phyloP scores from a whole-genome alignment of 2,888 invertebrate species.

The Miltochrista miniata region DNA sequence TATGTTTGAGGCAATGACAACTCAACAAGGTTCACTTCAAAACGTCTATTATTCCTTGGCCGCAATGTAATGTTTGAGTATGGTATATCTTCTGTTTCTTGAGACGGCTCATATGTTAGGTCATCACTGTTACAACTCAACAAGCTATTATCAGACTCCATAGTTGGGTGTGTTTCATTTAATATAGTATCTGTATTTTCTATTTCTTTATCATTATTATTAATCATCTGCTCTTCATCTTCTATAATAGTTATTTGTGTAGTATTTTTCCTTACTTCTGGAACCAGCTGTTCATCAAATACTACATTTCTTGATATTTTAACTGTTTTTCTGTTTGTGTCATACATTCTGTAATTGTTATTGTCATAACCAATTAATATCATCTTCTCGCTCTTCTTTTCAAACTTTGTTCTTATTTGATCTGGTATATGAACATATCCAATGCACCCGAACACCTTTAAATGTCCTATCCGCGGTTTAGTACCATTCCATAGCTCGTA shows the following conservation, averaged over 20 bases:
- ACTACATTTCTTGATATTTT: conserved; percentile 33
- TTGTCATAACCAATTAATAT: conserved; percentile 44
- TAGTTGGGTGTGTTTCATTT: neutral
- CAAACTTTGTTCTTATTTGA: conserved; percentile 25
- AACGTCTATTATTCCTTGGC: neutral
- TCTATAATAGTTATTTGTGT: conserved; percentile 11
- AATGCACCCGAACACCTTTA: conserved; percentile 36
- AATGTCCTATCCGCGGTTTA: conserved; percentile 27
- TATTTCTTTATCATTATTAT: neutral
- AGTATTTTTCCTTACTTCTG: conserved; percentile 18
- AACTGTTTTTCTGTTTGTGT: too few species aligned
- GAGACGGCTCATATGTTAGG: neutral
- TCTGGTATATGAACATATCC: conserved; percentile 48
- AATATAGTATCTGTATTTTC: neutral
- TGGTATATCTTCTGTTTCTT: neutral
- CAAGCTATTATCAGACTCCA: neutral
- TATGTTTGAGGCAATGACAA: conserved; percentile 7
- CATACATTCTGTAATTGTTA: conserved; percentile 42
- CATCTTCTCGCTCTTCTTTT: conserved; percentile 30
- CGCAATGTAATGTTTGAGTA: neutral
- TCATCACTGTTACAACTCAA: neutral
- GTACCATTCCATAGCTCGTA: conserved; percentile 42
- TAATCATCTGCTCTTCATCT: neutral
- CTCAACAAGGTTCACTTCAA: conserved; percentile 1
- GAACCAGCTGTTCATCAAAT: conserved; percentile 31